Conservation (phyloP, 1,140 invertebrate species). For the Coptotermes formosanus region DNA sequence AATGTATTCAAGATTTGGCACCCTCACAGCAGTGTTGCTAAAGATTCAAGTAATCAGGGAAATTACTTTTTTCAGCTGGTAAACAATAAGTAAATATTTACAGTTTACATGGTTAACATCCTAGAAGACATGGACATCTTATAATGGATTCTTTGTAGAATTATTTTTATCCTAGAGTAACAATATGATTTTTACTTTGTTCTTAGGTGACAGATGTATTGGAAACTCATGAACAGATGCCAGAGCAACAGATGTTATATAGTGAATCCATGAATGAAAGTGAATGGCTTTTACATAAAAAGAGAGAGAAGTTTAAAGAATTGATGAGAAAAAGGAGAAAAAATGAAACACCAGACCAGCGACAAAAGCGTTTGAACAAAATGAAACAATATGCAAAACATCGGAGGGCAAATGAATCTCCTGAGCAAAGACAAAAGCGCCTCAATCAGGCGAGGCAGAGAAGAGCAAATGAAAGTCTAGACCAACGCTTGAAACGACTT, state of each 20-base stretch:
- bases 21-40: no score
- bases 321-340: background rate
- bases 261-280: slow-evolving; percentile 8
- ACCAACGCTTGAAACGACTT: background rate
- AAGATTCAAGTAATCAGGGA: no score
- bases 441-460: background rate
- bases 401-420: background rate
- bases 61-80: no score
- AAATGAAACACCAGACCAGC: background rate
- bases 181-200: background rate
- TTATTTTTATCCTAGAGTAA: background rate
- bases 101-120: no score
- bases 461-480: background rate
- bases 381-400: background rate
- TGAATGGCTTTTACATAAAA: background rate
- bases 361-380: background rate
- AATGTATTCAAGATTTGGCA: no score
- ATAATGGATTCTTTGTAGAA: no score
- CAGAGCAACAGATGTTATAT: background rate
- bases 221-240: background rate
- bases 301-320: background rate
- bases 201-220: background rate
- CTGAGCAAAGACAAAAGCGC: background rate
- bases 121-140: no score
- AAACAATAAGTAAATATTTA: no score